phyloP scores from a whole-genome alignment of 2,797 vertebrate species.

The Acropternis orthonyx region DNA sequence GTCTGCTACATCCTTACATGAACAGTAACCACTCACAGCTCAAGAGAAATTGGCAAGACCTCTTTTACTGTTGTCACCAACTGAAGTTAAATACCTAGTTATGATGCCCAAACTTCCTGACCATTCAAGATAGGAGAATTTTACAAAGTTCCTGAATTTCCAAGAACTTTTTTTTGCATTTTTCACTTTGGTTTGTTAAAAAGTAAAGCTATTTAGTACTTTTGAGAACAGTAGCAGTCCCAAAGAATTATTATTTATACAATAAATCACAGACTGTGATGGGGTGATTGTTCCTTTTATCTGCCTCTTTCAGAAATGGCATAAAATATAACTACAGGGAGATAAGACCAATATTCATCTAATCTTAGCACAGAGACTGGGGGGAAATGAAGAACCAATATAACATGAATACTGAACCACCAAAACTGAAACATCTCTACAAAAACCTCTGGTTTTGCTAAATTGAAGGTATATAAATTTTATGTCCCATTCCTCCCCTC shows the following conservation, averaged over 20 bases:
- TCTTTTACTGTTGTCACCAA: background rate
- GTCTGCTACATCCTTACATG: background rate
- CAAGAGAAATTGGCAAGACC: background rate
- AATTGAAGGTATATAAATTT: background rate
- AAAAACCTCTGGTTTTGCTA: background rate
- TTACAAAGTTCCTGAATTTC: background rate
- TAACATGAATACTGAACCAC: background rate
- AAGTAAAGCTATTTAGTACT: background rate
- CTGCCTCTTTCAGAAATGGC: background rate
- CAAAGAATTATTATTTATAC: background rate
- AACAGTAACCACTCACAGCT: background rate
- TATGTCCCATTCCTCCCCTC: background rate
- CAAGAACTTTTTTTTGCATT: background rate
- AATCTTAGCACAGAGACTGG: background rate
- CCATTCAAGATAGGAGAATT: background rate
- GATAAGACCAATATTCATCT: background rate
- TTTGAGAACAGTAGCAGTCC: background rate
- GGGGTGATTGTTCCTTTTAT: background rate
- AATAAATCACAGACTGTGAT: background rate
- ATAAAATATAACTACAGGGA: background rate
- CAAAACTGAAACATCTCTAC: background rate
- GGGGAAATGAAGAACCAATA: background rate
- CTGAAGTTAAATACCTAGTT: background rate
- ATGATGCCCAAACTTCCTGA: background rate
- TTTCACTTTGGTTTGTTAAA: background rate